Percentiles rank a stretch among this genome's conserved stretches.
Evolutionary conservation across 2,888 invertebrate genomes (phyloP).

Genomic region (Nomada hirtipes): DNA sequence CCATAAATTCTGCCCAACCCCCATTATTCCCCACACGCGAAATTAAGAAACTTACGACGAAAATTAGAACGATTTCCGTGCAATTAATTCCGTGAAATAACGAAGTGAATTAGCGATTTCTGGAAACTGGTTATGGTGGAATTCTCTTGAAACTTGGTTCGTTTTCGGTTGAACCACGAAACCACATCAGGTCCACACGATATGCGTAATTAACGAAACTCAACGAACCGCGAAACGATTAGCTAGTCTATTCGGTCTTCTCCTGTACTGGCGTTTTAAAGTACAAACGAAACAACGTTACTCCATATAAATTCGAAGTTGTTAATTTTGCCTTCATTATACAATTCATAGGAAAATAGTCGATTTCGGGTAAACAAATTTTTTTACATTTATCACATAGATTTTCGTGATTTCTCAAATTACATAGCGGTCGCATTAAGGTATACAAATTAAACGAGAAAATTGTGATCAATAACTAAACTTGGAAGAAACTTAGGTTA

Average conservation of each 20-base stretch:
- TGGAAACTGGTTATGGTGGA: not conserved
- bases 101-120: not conserved
- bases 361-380: too few species aligned
- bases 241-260: not conserved
- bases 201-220: slow-evolving; percentile 29
- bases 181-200: not conserved
- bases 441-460: too few species aligned
- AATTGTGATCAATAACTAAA: too few species aligned
- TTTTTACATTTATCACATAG: too few species aligned
- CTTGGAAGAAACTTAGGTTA: too few species aligned
- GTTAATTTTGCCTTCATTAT: not conserved
- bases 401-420: too few species aligned
- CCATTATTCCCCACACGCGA: slow-evolving; percentile 6
- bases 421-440: too few species aligned
- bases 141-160: not conserved
- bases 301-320: not conserved
- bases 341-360: not conserved
- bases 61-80: not conserved
- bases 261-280: not conserved
- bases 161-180: not conserved
- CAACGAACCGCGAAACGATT: slow-evolving; percentile 22
- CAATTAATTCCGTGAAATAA: slow-evolving; percentile 6
- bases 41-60: slow-evolving; percentile 7
- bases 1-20: slow-evolving; percentile 29
- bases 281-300: not conserved